phyloP scores from a whole-genome alignment of 2,113 vertebrate genomes.

The Zosterops lateralis region DNA sequence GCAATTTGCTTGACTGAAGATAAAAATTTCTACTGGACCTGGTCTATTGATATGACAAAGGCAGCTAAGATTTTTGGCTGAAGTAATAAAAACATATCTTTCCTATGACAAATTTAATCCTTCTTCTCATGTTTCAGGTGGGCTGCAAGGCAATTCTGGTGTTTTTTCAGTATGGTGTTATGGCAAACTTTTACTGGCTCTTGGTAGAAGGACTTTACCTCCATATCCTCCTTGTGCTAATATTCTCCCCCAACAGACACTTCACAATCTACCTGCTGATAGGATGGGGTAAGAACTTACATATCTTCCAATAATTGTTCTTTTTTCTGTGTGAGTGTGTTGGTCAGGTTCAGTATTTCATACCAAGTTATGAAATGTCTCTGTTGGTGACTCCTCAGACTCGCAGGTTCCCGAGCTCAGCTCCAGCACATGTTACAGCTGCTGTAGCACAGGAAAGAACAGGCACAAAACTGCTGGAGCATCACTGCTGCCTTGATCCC shows the following conservation, averaged over 20 bases:
- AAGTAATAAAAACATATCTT: background rate
- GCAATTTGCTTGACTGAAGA: background rate
- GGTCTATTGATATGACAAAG: background rate
- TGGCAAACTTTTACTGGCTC: conserved; percentile 95
- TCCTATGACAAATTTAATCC: background rate
- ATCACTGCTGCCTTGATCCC: background rate
- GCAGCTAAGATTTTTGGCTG: background rate
- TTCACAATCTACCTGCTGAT: conserved; percentile 85
- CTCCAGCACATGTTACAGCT: background rate
- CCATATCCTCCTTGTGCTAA: conserved; percentile 84
- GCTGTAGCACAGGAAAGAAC: accelerated
- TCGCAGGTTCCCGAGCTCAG: background rate
- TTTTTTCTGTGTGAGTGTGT: background rate
- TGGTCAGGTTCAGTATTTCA: background rate
- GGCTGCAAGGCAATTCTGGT: conserved; percentile 88
- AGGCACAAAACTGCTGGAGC: background rate
- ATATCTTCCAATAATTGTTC: background rate
- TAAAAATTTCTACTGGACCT: background rate
- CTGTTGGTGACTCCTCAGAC: background rate
- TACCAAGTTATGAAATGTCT: background rate
- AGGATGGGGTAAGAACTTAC: conserved; percentile 85
- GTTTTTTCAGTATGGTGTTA: conserved; percentile 89
- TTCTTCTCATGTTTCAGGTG: conserved; percentile 71
- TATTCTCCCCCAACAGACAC: conserved; percentile 80
- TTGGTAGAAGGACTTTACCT: conserved; percentile 91